Base-by-base conservation (phyloP, 2,113 vertebrate species). In the Phalacrocorax pelagicus region DNA sequence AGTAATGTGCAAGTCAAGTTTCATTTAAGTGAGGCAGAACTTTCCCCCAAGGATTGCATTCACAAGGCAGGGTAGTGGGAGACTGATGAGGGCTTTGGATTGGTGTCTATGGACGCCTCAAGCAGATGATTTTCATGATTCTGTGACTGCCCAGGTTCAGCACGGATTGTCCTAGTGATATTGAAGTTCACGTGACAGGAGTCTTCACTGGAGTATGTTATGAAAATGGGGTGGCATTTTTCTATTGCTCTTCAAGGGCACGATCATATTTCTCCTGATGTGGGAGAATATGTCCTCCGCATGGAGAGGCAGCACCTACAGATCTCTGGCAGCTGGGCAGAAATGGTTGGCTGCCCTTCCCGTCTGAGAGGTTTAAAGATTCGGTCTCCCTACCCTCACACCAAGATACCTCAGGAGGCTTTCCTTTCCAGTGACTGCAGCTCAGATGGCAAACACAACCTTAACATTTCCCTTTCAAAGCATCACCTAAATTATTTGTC, bases 1-100 rank as follows among this genome's bases (percentile, higher is more conserved):
- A 98, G 95, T 67, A 88, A 97, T 81, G 92, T 86, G 95, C 93
- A 96, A 97, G 95, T 95, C 92, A 81, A 92, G 96, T 97, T 98
- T 97, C 96, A 96, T 82, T 95, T 94, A 65, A 86, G 42, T 83
- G 79, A 79, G 24, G 96, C 75, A 92, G 78, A 90, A 87, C 81
- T 92, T 82, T 90, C 36, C 87, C 84, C 70, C 55, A 57, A 73
- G 94, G 92, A 89, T 75, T 84, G 57, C 32, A 38, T 86, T 96
- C 32, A 21, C 81, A 78, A 80, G 90, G 79, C 93, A 97, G 94
- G 70, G 62, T 88, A 80, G 81, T n/a, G 51, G 62, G 70, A 90
- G 51, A 40, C 49, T 83, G n/a, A 88, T 11, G 26, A 87, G 47
- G 34, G 65, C 79, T 97, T 82, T 83, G 81, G 75, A 91, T 86